phyloP scores from a whole-genome alignment of 2,888 invertebrate species.

The Toxonevra muliebris region DNA sequence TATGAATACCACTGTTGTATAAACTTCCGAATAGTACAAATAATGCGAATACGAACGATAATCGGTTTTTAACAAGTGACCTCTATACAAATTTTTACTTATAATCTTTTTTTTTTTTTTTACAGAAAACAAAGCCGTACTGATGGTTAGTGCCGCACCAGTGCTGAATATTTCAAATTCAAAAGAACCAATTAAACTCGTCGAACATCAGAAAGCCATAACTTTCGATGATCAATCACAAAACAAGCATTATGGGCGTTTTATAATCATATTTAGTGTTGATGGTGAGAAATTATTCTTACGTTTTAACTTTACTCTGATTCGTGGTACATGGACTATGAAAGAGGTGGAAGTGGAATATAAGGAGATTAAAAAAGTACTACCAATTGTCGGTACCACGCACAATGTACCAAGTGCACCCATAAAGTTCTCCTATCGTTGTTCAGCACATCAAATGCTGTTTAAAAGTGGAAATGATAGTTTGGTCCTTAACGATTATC shows the following conservation, averaged over 20 bases:
- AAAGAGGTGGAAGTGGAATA: slow-evolving; percentile 70
- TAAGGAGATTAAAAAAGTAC: slow-evolving; percentile 51
- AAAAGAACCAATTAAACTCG: slow-evolving; percentile 46
- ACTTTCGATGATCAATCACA: slow-evolving; percentile 57
- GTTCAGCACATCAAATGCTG: slow-evolving; percentile 65
- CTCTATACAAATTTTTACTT: not conserved
- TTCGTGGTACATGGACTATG: slow-evolving; percentile 68
- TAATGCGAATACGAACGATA: not conserved
- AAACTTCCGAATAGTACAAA: not conserved
- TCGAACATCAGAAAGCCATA: slow-evolving; percentile 54
- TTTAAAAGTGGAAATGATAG: slow-evolving; percentile 67
- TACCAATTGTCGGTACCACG: slow-evolving; percentile 51
- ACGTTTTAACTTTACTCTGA: slow-evolving; percentile 69
- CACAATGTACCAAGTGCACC: slow-evolving; percentile 66
- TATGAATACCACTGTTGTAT: not conserved
- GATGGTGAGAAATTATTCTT: slow-evolving; percentile 66
- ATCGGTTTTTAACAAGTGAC: not conserved
- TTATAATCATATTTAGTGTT: slow-evolving; percentile 56
- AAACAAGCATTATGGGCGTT: slow-evolving; percentile 54
- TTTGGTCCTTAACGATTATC: slow-evolving; percentile 67
- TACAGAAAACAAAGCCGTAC: slow-evolving; percentile 66
- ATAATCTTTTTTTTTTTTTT: slow-evolving; percentile 2
- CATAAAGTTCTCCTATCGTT: slow-evolving; percentile 69
- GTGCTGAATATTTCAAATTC: slow-evolving; percentile 61
- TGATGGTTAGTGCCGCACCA: slow-evolving; percentile 68